Base-by-base conservation (phyloP, 2,113 vertebrate genomes). In the Ranitomeya imitator region DNA sequence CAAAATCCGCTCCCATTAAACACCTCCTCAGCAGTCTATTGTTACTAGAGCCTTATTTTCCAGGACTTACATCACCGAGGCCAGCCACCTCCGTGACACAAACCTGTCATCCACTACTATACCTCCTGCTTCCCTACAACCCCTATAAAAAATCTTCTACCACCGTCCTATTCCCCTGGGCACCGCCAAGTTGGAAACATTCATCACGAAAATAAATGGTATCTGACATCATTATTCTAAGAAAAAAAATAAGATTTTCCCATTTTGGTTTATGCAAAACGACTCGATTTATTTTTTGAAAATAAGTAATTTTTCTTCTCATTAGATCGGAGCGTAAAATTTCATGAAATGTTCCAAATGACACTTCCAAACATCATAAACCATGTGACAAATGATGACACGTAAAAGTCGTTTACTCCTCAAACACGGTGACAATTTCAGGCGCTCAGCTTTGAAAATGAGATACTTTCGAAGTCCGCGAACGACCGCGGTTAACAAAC, bases 361-460 rank as follows among this genome's bases (percentile, higher is more conserved):
- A 81, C 55, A 61, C 23, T 61, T 81, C 79, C 55, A 81, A 60
- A 60, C 79, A 79, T 79, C 79, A 79, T 79, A 79, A 79, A 79
- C 12, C 77, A 26, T 13, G 31, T 65, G 80, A 83, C 59, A 65
- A 83, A 83, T n/a, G 80, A 65, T 65, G 57, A 61, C 59, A 81
- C 21, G 61, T 37, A 81, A 81, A 81, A 61, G 59, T 61, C 59
- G 60, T 83, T 83, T 83, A 63, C 60, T 45, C 51, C 60, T 37
- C 60, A 65, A 65, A 65, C 18, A 65, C 31, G 31, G 37, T 16
- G 19, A 52, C 45, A 51, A 51, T 60, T 26, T 63, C 18, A 76
- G 73, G 51, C 77, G 13, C 77, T 12, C 14, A 15, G 31, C 26
- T 31, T 83, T 83, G 51, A 60, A 63, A 83, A 61, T 65, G n/a